Base-by-base conservation (phyloP, 53 echinoderm and acorn worm genomes). In the Glandiceps talaboti region DNA sequence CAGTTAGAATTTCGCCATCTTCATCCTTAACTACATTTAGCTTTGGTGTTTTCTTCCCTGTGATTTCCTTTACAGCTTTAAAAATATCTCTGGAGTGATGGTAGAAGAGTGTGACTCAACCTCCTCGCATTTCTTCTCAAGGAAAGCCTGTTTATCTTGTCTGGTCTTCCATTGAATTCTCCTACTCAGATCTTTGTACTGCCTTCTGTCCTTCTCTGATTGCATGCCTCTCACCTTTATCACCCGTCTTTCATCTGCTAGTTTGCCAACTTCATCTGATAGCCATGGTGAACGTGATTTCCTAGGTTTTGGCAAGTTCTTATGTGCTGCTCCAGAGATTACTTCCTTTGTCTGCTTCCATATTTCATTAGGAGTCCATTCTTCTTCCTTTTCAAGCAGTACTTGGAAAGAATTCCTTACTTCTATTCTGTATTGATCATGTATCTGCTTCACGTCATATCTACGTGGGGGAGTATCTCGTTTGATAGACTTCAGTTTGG, bases 401-500 rank as follows among this genome's bases (percentile, higher is more conserved):
- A 28, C 74, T 25, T 85, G 79, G 32, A 85, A 88, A 30, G 73
- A 75, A 79, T 88, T 88, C 79, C 45, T 79, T 0, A 88, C 82
- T 28, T 88, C 76, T 0, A 85, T 28, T 32, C 76, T 29, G 30
- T 83, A 87, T 20, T 45, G 64, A 12, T 45, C 20, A 45, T 6
- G 6, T 20, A 20, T 45, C 6, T 45, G 64, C 6, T 6, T 12
- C 64, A 45, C 64, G 6, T 45, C 64, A 45, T 12, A 45, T 45
- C 20, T 6, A 20, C 64, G n/a, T n/a, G n/a, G 6, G 64, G 20
- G 6, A 12, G 64, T 45, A 12, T 45, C 64, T 45, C 6, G 6
- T 45, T 45, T 6, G 64, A 20, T 45, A 20, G 6, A 12, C 64
- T 45, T n/a, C n/a, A n/a, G n/a, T n/a, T n/a, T n/a, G n/a, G n/a